These are phyloP conservation scores for Cottoperca gobio DNA, from an alignment of 2,797 vertebrate genomes.

Conservation along the genomic window DNA sequence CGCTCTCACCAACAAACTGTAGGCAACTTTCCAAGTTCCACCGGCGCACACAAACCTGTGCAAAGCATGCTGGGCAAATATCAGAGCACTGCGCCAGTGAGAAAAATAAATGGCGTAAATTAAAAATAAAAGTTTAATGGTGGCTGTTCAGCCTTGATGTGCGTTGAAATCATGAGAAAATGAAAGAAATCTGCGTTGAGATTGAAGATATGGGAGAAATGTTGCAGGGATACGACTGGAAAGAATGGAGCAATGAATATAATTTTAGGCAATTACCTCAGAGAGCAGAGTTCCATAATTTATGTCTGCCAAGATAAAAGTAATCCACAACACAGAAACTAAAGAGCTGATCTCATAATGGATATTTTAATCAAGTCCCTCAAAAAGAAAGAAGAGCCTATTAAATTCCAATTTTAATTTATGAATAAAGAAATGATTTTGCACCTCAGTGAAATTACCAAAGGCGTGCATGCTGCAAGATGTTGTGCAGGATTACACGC, in stretches of 20 bases:
- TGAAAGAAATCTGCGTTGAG: conserved; percentile 65
- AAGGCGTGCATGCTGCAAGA: conserved; percentile 69
- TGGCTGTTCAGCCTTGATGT: conserved; percentile 7
- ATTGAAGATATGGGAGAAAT: conserved; percentile 74
- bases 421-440: conserved; percentile 81
- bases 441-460: conserved; percentile 75
- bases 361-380: conserved; percentile 86
- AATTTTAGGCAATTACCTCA: conserved; percentile 85
- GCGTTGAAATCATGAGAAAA: conserved; percentile 48
- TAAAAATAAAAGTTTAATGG: conserved; percentile 43
- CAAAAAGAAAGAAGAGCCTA: conserved; percentile 80
- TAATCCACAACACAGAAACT: conserved; percentile 86
- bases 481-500: conserved; percentile 70
- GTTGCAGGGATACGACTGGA: conserved; percentile 71
- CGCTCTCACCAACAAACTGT: conserved; percentile 74
- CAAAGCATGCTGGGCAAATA: conserved; percentile 73
- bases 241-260: conserved; percentile 81
- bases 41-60: conserved; percentile 74
- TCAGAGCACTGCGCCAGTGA: conserved; percentile 47
- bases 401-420: conserved; percentile 86
- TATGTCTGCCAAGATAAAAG: conserved; percentile 84
- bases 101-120: conserved; percentile 39
- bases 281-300: conserved; percentile 84
- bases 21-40: conserved; percentile 76
- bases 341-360: conserved; percentile 86